Evolutionary conservation across 2,113 vertebrate species (phyloP).

Genomic region (Hepsetus odoe): DNA sequence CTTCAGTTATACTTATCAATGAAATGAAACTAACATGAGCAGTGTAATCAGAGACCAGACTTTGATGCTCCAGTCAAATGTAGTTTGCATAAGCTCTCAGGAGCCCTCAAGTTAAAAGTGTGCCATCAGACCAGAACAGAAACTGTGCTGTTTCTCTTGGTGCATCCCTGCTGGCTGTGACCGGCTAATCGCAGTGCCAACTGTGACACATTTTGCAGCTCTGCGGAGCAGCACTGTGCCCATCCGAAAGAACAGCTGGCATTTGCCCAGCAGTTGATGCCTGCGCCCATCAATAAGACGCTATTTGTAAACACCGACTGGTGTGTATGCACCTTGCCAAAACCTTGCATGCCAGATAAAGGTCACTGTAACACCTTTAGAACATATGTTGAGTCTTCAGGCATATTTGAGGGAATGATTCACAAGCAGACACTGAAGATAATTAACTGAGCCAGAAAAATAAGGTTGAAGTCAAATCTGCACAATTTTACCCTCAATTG

Average conservation of each 20-base stretch:
- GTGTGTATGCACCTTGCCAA: background rate
- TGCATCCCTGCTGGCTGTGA: background rate
- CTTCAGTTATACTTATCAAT: background rate
- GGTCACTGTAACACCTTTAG: background rate
- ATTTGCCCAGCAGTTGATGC: conserved; percentile 6
- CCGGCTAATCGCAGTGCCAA: background rate
- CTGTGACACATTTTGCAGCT: background rate
- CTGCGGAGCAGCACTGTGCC: background rate
- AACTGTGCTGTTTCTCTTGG: background rate
- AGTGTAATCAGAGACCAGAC: background rate
- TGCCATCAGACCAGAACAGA: background rate
- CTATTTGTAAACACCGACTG: conserved; percentile 25
- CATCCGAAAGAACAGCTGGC: background rate
- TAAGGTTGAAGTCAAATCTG: too few species aligned
- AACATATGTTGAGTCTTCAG: background rate
- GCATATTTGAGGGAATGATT: background rate
- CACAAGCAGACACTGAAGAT: background rate
- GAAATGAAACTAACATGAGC: background rate
- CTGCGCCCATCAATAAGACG: background rate
- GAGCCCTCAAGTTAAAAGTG: background rate
- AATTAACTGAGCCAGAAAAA: too few species aligned
- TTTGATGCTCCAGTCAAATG: too few species aligned
- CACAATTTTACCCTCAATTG: too few species aligned
- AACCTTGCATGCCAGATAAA: background rate
- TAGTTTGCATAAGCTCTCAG: too few species aligned